A percentile compares a stretch with the other conserved stretches of the same genome.
Conservation (phyloP, 2,888 invertebrate genomes). For the Andrena praecox region DNA sequence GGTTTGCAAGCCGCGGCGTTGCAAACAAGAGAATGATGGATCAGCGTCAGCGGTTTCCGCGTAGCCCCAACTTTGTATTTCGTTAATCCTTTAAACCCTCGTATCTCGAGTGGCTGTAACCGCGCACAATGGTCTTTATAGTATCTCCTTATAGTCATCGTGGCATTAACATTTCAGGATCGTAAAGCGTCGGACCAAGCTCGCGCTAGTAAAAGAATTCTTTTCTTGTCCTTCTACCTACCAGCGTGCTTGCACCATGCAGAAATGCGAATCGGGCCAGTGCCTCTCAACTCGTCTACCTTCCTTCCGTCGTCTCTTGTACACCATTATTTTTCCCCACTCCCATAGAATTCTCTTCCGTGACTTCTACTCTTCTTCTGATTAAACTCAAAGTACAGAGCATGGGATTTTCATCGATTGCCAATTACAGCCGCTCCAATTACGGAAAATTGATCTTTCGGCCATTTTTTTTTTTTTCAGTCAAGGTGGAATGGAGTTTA, state of each 20-base stretch:
- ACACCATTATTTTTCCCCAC: too few species aligned
- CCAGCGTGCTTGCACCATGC: background rate
- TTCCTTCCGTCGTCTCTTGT: background rate
- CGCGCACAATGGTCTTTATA: background rate
- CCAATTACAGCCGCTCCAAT: too few species aligned
- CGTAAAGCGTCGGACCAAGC: background rate
- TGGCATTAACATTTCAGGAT: constrained; percentile 22
- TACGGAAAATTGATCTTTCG: too few species aligned
- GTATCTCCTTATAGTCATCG: background rate
- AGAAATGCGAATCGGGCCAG: constrained; percentile 1
- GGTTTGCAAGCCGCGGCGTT: background rate
- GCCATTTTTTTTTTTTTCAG: too few species aligned
- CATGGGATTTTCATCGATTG: too few species aligned
- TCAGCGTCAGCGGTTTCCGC: constrained; percentile 17
- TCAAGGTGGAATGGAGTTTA: too few species aligned
- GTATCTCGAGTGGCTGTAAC: constrained; percentile 4
- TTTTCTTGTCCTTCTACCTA: constrained; percentile 7
- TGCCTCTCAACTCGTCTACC: background rate
- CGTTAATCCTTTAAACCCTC: constrained; percentile 16
- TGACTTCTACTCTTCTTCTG: too few species aligned
- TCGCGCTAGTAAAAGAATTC: constrained; percentile 5
- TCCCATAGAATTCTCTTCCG: too few species aligned
- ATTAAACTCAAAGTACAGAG: too few species aligned
- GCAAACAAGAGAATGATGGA: constrained; percentile 30
- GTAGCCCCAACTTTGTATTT: background rate